These are phyloP conservation scores for Tautogolabrus adspersus DNA, from an alignment of 2,113 vertebrate genomes.

Conservation along the genomic window DNA sequence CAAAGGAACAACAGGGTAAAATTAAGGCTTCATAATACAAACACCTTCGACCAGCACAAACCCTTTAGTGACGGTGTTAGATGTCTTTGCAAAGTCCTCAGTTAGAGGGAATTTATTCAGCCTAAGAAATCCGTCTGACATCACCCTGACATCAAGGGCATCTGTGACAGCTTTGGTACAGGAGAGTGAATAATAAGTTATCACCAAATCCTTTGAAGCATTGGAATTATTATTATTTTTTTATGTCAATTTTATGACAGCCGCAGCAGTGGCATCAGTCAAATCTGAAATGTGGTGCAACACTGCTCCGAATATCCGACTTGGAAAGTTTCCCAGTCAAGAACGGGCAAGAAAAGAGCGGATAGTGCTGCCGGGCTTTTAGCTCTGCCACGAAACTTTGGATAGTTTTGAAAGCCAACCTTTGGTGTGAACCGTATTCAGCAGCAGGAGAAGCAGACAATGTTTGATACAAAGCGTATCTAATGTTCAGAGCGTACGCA, in stretches of 20 bases:
- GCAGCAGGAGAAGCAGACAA: neutral
- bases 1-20: slow-evolving; percentile 16
- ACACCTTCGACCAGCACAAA: slow-evolving; percentile 43
- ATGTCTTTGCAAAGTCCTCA: slow-evolving; percentile 49
- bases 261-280: slow-evolving; percentile 60
- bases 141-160: slow-evolving; percentile 74
- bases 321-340: slow-evolving; percentile 51
- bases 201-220: slow-evolving; percentile 65
- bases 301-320: slow-evolving; percentile 49
- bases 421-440: neutral
- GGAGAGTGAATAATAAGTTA: slow-evolving; percentile 65
- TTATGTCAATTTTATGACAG: slow-evolving; percentile 68
- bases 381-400: slow-evolving; percentile 18
- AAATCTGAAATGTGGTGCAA: slow-evolving; percentile 65
- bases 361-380: slow-evolving; percentile 19
- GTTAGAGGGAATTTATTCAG: slow-evolving; percentile 50
- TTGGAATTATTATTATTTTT: slow-evolving; percentile 53
- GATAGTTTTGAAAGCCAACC: slow-evolving; percentile 24
- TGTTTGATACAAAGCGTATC: neutral
- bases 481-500: neutral
- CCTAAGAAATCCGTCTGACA: slow-evolving; percentile 54
- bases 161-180: slow-evolving; percentile 57
- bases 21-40: slow-evolving; percentile 37
- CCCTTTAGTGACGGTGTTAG: slow-evolving; percentile 17
- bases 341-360: slow-evolving; percentile 27